These are phyloP conservation scores for Camptogramma bilineatum DNA, from an alignment of 2,888 invertebrate species.

Conservation along the genomic window DNA sequence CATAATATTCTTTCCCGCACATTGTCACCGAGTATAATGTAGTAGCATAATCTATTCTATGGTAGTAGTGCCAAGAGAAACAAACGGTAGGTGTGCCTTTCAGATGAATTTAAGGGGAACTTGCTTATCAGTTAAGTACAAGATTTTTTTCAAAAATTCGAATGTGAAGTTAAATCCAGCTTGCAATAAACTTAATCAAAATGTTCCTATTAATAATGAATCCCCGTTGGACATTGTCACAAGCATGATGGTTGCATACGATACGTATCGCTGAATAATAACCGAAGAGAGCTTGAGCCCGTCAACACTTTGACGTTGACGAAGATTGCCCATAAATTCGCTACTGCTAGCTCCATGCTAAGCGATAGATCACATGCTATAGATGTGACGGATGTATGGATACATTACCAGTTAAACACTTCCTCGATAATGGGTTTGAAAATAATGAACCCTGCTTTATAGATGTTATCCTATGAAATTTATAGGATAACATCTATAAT, in stretches of 20 bases:
- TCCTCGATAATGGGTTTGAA: slow-evolving; percentile 21
- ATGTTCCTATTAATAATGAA: slow-evolving; percentile 1
- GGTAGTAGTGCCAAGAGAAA: too few species aligned
- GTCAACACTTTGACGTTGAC: slow-evolving; percentile 51
- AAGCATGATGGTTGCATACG: slow-evolving; percentile 23
- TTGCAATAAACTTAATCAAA: background rate
- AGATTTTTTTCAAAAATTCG: too few species aligned
- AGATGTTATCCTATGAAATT: too few species aligned
- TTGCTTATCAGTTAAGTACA: too few species aligned
- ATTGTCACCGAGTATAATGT: too few species aligned
- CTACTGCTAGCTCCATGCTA: slow-evolving; percentile 26
- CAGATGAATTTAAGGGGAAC: too few species aligned
- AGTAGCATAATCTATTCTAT: too few species aligned
- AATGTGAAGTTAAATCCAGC: too few species aligned
- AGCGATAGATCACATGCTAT: slow-evolving; percentile 22
- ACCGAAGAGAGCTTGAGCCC: slow-evolving; percentile 31
- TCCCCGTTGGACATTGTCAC: background rate
- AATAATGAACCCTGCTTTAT: background rate
- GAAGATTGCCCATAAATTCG: slow-evolving; percentile 55
- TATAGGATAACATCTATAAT: too few species aligned
- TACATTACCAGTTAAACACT: slow-evolving; percentile 15
- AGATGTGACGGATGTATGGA: slow-evolving; percentile 12
- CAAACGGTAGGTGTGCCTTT: too few species aligned
- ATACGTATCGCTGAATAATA: slow-evolving; percentile 45
- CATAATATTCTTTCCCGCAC: too few species aligned